Base-by-base conservation (phyloP, 2,797 vertebrate species). In the Galaxias olidus region DNA sequence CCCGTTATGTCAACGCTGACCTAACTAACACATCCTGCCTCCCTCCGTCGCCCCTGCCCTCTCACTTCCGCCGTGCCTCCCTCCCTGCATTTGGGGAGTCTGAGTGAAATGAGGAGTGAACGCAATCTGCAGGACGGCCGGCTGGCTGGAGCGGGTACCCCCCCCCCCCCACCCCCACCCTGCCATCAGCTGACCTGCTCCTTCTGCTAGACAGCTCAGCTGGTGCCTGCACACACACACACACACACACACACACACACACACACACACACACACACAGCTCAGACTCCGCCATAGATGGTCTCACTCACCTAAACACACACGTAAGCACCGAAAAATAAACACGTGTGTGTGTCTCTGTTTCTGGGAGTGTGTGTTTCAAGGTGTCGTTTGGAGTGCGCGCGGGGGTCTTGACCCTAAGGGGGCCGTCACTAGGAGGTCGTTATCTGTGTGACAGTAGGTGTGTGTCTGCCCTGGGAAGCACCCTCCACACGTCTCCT, bases 71-170 rank as follows among this genome's bases (percentile, higher is more conserved):
- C 10, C 40, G 10, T 40, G 49, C 59, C 20, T 58, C 50, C 19
- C 50, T 66, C 60, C 60, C 47, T 57, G 43, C 15, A 48, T 69
- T 11, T 19, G 50, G 44, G 61, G 47, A 72, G 57, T 2, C 58
- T 44, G 40, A 65, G 48, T 47, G 18, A 57, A 44, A 43, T 57
- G 40, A 57, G 41, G 11, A 57, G 55, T 57, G 40, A 57, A 42
- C 43, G 41, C 43, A 44, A 57, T 60, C 44, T 30, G 45, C 59
- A 49, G 46, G 59, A 40, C 11, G n/a, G 55, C 15, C 9, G 17
- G 51, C 19, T 19, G 51, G 51, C 51, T 53, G 50, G 15, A 52
- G 15, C 14, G 30, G 41, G 13, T n/a, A 9, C 13, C 13, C 17
- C 51, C 6, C 51, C n/a, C 19, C 51, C 51, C 51, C 50, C 4